Percentiles rank a stretch among this genome's conserved stretches.
Conservation (phyloP, 2,797 vertebrate genomes). For the Rachycentron canadum region DNA sequence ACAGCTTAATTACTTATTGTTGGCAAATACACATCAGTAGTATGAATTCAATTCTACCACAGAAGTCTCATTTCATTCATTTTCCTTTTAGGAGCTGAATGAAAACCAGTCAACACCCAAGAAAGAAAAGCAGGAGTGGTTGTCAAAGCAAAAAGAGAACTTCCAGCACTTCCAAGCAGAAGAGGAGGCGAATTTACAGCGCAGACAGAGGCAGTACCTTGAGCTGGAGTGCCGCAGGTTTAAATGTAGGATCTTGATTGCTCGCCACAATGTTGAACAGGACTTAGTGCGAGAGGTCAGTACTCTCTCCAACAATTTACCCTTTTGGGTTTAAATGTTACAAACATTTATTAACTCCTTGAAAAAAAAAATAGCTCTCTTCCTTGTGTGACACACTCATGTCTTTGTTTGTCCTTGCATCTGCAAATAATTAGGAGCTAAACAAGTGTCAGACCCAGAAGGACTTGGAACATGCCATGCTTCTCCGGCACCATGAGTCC, state of each 20-base stretch:
- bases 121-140: conserved; percentile 99
- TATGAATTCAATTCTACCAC: background rate
- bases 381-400: background rate
- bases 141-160: conserved; percentile 99
- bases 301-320: background rate
- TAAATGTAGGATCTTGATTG: conserved; percentile 96
- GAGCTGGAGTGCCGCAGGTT: conserved; percentile 97
- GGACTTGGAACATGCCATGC: conserved; percentile 98
- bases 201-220: conserved; percentile 95
- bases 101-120: conserved; percentile 99
- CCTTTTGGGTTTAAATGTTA: background rate
- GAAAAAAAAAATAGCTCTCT: background rate
- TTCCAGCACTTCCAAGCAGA: conserved; percentile 99
- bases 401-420: conserved; percentile 10
- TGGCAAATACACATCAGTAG: background rate
- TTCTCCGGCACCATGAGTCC: conserved; percentile 97
- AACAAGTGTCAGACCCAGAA: conserved; percentile 99
- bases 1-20: background rate
- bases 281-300: conserved; percentile 95
- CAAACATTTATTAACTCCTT: background rate
- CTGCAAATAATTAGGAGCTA: conserved; percentile 88
- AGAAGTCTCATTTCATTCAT: conserved; percentile 11
- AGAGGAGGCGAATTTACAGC: conserved; percentile 96
- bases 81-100: conserved; percentile 90
- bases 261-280: conserved; percentile 96